Evolutionary conservation across 2,797 vertebrate species (phyloP), one percentile per base, ranked within the genome.

Genomic region (Margarornis squamiger): DNA sequence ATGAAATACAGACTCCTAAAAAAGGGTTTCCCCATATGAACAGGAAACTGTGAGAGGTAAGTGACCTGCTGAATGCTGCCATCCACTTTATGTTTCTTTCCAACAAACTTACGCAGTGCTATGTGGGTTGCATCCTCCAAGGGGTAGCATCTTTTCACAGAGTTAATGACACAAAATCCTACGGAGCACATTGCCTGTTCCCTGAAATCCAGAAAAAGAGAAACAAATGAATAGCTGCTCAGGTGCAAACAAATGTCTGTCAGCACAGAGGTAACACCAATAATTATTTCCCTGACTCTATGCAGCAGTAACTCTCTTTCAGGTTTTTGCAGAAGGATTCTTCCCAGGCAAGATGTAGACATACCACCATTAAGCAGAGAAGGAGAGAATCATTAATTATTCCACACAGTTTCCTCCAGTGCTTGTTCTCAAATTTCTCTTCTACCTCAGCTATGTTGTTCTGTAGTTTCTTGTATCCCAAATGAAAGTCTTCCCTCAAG

Each of bases 101-200:
- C 71, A 78, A 13, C 3, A 59, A 68, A 98, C 99, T 99, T 98
- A 99, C 99, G 98, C 92, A 99, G 98, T 20, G 99, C 99, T 70
- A 99, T 99, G 98, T 99, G 99, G n/a, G 99, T 99, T 17, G 99
- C 99, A 30, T 99, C 99, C 90, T 99, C 99, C 95, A 99, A 97
- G 9, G 99, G 99, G 97, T 99, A 99, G 48, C 99, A 98, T 97
- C 99, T 98, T 97, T 99, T 99, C 90, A 98, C 95, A 16, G 99
- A 99, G 96, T 97, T 99, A 96, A 99, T 98, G 88, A 99, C 99
- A 97, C 99, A 99, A 90, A 99, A 97, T 55, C 98, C 99, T 30
- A 99, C 96, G 0, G 99, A 99, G 12, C 98, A 97, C 99, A 99
- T 98, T 10, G 99, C 98, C 88, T 99, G 99, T 88, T 99, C 99